Evolutionary conservation across 2,888 invertebrate genomes (phyloP).

Genomic region (Drosophila eohydei): DNA sequence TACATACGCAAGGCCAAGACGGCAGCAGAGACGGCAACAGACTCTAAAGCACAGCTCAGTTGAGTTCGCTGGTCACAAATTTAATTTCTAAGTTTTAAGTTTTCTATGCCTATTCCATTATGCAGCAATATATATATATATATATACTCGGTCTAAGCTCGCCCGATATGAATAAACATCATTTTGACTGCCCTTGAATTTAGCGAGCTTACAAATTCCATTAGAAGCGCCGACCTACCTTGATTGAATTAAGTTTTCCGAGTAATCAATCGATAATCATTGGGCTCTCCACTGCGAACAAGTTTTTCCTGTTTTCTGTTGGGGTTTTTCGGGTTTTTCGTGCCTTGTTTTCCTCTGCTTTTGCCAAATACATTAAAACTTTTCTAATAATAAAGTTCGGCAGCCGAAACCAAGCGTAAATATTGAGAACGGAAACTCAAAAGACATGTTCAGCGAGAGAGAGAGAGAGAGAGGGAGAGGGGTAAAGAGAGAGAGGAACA

Average conservation of each 20-base stretch:
- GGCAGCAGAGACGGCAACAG: neutral
- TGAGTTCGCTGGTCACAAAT: slow-evolving; percentile 29
- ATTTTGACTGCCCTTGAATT: slow-evolving; percentile 42
- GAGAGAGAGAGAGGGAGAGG: no score
- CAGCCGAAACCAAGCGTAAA: slow-evolving; percentile 69
- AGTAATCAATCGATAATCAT: slow-evolving; percentile 33
- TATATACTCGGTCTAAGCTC: slow-evolving; percentile 22
- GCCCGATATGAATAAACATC: slow-evolving; percentile 68
- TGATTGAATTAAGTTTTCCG: slow-evolving; percentile 11
- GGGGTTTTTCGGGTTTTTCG: slow-evolving; percentile 32
- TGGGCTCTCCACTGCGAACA: slow-evolving; percentile 19
- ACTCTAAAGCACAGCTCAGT: slow-evolving; percentile 43
- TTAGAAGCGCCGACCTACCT: neutral
- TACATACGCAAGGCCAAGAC: slow-evolving; percentile 63
- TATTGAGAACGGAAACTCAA: slow-evolving; percentile 63
- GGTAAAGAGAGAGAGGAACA: neutral
- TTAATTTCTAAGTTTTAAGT: slow-evolving; percentile 36
- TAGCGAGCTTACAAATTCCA: neutral
- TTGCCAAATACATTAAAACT: slow-evolving; percentile 77
- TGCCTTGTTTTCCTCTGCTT: slow-evolving; percentile 36
- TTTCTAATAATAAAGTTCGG: slow-evolving; percentile 81
- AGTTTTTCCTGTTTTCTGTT: slow-evolving; percentile 14
- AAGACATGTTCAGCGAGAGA: slow-evolving; percentile 18
- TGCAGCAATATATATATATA: slow-evolving; percentile 1
- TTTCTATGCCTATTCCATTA: slow-evolving; percentile 42